These are phyloP conservation scores for Pipa parva DNA, from an alignment of 2,113 vertebrate genomes.

Conservation along the genomic window DNA sequence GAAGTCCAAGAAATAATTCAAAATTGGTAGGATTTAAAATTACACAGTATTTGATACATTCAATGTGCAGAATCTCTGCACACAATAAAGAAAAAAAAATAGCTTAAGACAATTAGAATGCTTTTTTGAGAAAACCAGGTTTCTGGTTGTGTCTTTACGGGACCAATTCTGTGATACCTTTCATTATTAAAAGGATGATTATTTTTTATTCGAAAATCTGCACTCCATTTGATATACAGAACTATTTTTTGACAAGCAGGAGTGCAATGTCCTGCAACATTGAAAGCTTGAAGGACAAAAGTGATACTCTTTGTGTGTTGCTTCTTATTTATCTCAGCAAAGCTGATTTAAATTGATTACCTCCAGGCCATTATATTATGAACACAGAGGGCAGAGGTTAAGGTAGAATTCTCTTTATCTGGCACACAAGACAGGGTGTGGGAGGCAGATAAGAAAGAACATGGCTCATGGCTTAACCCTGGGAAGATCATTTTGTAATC, in stretches of 20 bases:
- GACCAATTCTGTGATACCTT: too few species aligned
- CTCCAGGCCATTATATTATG: conserved; percentile 11
- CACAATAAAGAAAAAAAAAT: too few species aligned
- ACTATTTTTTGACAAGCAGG: not conserved
- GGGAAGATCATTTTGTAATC: not conserved
- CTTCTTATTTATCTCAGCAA: not conserved
- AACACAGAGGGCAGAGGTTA: conserved; percentile 1
- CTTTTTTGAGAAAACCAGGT: too few species aligned
- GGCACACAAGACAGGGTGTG: not conserved
- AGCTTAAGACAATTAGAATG: too few species aligned
- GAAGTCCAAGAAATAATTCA: too few species aligned
- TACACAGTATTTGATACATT: too few species aligned
- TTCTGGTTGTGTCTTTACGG: too few species aligned
- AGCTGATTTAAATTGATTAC: conserved; percentile 12
- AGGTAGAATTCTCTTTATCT: conserved; percentile 10
- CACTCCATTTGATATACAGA: not conserved
- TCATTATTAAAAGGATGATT: too few species aligned
- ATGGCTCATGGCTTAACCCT: conserved; percentile 3
- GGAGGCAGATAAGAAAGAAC: conserved; percentile 12
- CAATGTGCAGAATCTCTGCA: too few species aligned
- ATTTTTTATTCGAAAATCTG: too few species aligned
- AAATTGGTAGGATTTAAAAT: too few species aligned
- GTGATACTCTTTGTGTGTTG: not conserved
- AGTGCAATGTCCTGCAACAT: not conserved
- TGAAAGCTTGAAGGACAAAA: not conserved